Evolutionary conservation across 2,113 vertebrate species (phyloP), one percentile per base, ranked within the genome.

Genomic region (Pluvialis apricaria): DNA sequence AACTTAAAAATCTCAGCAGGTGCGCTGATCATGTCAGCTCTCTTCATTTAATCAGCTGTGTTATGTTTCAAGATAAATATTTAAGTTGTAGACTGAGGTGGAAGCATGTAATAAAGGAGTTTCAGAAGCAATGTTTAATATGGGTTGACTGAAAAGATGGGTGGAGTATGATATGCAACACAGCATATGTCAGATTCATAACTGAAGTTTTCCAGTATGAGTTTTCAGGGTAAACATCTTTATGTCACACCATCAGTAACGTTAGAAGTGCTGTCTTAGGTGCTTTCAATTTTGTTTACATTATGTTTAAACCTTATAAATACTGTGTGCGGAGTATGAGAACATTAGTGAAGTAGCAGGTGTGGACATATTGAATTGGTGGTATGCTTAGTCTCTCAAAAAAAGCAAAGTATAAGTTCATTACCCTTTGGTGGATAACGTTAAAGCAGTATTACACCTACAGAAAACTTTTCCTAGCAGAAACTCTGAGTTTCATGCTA

Each of bases 41-140:
- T 87, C 21, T 90, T 72, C 80, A 47, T 86, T 89, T 90, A 82
- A 84, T 79, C 87, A 94, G 34, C 87, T 79, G 55, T 87, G 57
- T 90, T 90, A 51, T 44, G 15, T 85, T 94, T 88, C 58, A 62
- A 61, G 71, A 66, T 80, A 94, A 93, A 87, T 93, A 90, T 83
- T 93, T 75, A 87, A 69, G 49, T 79, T 92, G 49, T 44, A 78
- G 79, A 22, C 82, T 88, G 62, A 75, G 38, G 14, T 58, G 21
- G 66, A 80, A 82, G 12, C 29, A 45, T 79, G 34, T 82, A 91
- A 87, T 89, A 88, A 92, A 80, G 47, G 47, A 85, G 34, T 82
- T 79, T 71, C 82, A 71, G 61, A 78, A 91, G 49, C 32, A 49
- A 5, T 61, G 15, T 93, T 88, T 88, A 49, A 14, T 80, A 31